phyloP scores from a whole-genome alignment of 2,113 vertebrate genomes.

The Dolichotis patagonum region DNA sequence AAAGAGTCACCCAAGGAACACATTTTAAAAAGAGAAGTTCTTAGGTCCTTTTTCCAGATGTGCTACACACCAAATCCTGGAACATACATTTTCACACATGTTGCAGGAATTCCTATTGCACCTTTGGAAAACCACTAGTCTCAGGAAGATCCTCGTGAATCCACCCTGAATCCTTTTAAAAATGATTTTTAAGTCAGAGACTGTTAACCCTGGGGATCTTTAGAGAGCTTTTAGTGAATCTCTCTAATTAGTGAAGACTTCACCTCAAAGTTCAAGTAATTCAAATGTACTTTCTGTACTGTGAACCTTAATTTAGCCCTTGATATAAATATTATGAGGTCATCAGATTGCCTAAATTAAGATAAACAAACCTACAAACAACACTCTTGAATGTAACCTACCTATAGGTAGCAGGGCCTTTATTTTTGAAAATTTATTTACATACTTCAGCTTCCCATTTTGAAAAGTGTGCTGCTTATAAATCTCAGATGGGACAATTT shows the following conservation, averaged over 20 bases:
- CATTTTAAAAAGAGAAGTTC: not conserved
- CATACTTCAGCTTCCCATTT: constrained; percentile 55
- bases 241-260: not conserved
- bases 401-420: constrained; percentile 54
- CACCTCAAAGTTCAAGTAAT: constrained; percentile 48
- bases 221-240: not conserved
- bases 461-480: constrained; percentile 55
- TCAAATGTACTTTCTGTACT: constrained; percentile 8
- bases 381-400: constrained; percentile 55
- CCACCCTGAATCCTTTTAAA: not conserved
- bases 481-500: constrained; percentile 30
- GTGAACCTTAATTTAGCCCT: constrained; percentile 48
- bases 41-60: not conserved
- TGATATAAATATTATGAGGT: constrained; percentile 54
- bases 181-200: not conserved
- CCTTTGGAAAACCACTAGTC: not conserved
- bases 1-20: constrained; percentile 1
- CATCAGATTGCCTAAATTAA: constrained; percentile 63
- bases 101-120: not conserved
- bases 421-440: constrained; percentile 72
- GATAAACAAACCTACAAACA: constrained; percentile 46
- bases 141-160: not conserved
- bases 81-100: not conserved
- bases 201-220: not conserved
- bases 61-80: not conserved